Conservation (phyloP, 1,140 invertebrate species). For the Hydropsyche tenuis region DNA sequence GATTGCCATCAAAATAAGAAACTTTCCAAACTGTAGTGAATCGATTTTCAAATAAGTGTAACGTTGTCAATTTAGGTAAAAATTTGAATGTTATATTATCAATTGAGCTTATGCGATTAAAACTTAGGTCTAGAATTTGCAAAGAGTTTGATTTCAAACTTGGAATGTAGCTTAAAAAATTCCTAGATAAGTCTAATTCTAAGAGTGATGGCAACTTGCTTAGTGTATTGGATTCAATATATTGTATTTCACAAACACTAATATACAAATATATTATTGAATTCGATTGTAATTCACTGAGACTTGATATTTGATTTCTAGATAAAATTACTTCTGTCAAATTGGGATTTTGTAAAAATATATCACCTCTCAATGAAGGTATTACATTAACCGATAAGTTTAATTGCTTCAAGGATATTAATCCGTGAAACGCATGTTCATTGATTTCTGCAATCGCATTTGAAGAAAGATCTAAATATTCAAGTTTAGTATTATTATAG, state of each 20-base stretch:
- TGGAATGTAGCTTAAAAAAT: constrained; percentile 65
- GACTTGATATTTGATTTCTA: constrained; percentile 69
- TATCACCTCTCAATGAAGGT: constrained; percentile 61
- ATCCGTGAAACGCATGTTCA: constrained; percentile 63
- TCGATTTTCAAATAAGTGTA: constrained; percentile 72
- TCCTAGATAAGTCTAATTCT: constrained; percentile 66
- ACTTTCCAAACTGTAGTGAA: constrained; percentile 67
- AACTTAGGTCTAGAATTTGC: constrained; percentile 66
- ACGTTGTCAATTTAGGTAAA: constrained; percentile 62
- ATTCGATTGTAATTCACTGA: constrained; percentile 64
- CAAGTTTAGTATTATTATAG: constrained; percentile 65
- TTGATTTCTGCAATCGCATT: constrained; percentile 67
- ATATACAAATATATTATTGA: constrained; percentile 65
- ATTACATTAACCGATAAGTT: constrained; percentile 75
- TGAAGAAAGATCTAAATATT: constrained; percentile 69
- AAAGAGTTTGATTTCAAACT: constrained; percentile 64
- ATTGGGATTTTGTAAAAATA: constrained; percentile 63
- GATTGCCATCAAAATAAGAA: constrained; percentile 67
- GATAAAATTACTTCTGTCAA: constrained; percentile 67
- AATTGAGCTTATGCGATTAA: constrained; percentile 61
- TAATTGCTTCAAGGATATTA: constrained; percentile 64
- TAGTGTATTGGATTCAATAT: constrained; percentile 62
- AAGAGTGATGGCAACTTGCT: constrained; percentile 62
- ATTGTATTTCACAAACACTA: constrained; percentile 67
- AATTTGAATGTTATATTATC: constrained; percentile 64